Evolutionary conservation across 2,888 invertebrate species (phyloP).

Genomic region (Ophonus ardosiacus): DNA sequence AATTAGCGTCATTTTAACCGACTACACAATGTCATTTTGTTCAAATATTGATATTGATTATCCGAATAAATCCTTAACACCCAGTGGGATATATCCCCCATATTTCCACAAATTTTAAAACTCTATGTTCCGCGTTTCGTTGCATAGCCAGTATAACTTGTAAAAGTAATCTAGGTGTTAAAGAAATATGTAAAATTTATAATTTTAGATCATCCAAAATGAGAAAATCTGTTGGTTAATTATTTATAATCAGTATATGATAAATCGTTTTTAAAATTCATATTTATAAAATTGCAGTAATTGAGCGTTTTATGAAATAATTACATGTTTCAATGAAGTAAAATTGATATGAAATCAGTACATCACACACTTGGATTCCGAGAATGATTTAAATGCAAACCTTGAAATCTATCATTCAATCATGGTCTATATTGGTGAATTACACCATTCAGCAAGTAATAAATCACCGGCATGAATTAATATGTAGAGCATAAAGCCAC

Average conservation of each 20-base stretch:
- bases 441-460: constrained; percentile 33
- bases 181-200: no score
- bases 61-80: no score
- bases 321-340: constrained; percentile 20
- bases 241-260: background rate
- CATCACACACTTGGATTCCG: background rate
- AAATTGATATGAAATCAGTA: background rate
- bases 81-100: no score
- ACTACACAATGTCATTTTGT: no score
- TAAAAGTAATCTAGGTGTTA: no score
- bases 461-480: constrained; percentile 26
- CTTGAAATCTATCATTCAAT: constrained; percentile 38
- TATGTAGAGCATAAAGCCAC: constrained; percentile 10
- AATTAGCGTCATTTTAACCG: no score
- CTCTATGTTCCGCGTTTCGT: no score
- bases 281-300: background rate
- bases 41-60: no score
- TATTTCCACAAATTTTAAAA: no score
- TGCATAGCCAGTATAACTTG: no score
- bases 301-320: constrained; percentile 19
- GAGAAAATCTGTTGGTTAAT: background rate
- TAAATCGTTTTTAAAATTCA: background rate
- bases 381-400: constrained; percentile 32
- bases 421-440: constrained; percentile 19
- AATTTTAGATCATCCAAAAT: no score